phyloP scores from a whole-genome alignment of 2,113 vertebrate genomes.

The Colaptes auratus region DNA sequence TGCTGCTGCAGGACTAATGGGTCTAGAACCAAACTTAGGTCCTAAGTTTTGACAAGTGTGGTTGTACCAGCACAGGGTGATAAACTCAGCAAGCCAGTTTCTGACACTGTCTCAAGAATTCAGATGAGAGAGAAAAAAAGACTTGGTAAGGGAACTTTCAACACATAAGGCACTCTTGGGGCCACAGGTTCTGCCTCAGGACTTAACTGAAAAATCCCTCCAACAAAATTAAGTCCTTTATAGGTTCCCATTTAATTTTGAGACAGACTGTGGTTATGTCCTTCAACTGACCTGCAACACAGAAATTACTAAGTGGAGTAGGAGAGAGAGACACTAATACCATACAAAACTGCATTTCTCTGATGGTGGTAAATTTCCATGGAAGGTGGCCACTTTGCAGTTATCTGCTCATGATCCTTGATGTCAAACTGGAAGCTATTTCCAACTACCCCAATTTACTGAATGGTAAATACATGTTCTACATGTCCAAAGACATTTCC shows the following conservation, averaged over 20 bases:
- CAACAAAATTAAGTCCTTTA: background rate
- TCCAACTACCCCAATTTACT: background rate
- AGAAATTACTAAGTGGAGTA: background rate
- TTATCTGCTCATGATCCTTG: background rate
- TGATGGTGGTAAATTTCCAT: rapidly evolving
- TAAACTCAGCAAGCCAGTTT: background rate
- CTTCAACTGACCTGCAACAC: background rate
- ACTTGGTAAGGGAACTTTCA: background rate
- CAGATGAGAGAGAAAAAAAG: background rate
- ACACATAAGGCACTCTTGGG: rapidly evolving
- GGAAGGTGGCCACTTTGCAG: background rate
- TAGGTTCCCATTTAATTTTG: background rate
- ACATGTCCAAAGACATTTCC: background rate
- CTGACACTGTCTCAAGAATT: background rate
- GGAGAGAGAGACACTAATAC: background rate
- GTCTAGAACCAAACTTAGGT: background rate
- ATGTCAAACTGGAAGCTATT: background rate
- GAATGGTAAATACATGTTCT: background rate
- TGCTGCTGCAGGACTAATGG: rapidly evolving
- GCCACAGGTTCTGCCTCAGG: background rate
- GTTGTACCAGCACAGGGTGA: background rate
- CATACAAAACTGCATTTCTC: background rate
- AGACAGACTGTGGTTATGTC: background rate
- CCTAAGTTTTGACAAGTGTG: background rate
- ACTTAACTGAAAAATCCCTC: background rate